Conservation (phyloP, 2,888 invertebrate species). For the Sthenelais limicola region DNA sequence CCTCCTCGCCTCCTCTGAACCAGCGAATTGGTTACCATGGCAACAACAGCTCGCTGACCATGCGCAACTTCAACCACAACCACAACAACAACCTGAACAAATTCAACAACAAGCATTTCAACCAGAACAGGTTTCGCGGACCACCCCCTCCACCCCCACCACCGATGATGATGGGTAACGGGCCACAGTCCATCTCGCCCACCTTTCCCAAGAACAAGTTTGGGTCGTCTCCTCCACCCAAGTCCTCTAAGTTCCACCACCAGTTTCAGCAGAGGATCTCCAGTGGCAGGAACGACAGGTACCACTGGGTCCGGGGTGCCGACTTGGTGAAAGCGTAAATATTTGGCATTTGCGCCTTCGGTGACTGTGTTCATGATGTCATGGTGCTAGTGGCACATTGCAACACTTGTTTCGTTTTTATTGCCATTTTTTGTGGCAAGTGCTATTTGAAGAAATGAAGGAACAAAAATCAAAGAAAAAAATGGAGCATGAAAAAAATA, state of each 20-base stretch:
- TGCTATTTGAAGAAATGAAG: background rate
- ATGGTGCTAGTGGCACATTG: background rate
- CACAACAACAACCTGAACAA: slow-evolving; percentile 22
- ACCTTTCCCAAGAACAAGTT: background rate
- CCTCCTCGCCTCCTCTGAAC: background rate
- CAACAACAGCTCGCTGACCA: background rate
- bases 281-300: slow-evolving; percentile 12
- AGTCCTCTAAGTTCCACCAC: background rate
- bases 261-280: slow-evolving; percentile 25
- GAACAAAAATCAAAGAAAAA: background rate
- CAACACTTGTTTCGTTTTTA: background rate
- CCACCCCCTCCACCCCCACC: background rate
- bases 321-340: slow-evolving; percentile 42
- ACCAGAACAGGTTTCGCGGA: background rate
- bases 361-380: slow-evolving; percentile 3
- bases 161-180: background rate
- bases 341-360: too few species aligned
- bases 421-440: background rate
- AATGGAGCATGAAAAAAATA: background rate
- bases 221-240: background rate
- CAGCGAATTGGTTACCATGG: background rate
- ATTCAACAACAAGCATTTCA: slow-evolving; percentile 8
- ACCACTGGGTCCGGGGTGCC: slow-evolving; percentile 44
- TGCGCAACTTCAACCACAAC: slow-evolving; percentile 27
- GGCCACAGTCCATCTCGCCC: background rate